Conservation (phyloP, 2,113 vertebrate species). For the Xenopus tropicalis region UCB_Xtro_10.0 CM004445.2:37987501-37988000, state of each 20-base stretch:
- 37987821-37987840: no score
- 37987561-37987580: background rate
- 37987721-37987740: conserved; percentile 96
- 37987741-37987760: conserved; percentile 98
- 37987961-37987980: no score
- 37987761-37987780: conserved; percentile 91
- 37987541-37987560: no score
- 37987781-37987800: conserved; percentile 95
- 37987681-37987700: conserved; percentile 94
- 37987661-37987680: conserved; percentile 98
- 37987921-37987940: no score
- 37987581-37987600: conserved; percentile 19
- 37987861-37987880: no score
- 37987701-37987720: conserved; percentile 96
- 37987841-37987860: no score
- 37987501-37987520: no score
- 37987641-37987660: conserved; percentile 92
- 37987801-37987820: conserved; percentile 97
- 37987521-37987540: no score
- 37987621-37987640: conserved; percentile 97
- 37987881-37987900: background rate
- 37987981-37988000: no score
- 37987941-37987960: no score
- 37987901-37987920: no score
- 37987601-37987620: conserved; percentile 75